Evolutionary conservation across 2,888 invertebrate genomes (phyloP).

Genomic region (Drosophila fungiperda): DNA sequence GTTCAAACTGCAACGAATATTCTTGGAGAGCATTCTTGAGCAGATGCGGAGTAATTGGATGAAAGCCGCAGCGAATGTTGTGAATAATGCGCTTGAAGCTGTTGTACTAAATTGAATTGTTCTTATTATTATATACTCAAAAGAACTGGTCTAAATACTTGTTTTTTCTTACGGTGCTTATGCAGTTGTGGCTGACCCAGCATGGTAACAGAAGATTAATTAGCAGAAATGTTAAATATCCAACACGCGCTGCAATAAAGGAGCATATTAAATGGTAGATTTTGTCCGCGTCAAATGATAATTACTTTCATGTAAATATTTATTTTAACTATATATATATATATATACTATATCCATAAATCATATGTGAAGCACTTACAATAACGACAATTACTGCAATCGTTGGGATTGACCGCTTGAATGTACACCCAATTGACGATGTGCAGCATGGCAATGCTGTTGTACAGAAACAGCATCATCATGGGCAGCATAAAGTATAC

Average conservation of each 20-base stretch:
- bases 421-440: constrained; percentile 78
- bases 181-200: constrained; percentile 72
- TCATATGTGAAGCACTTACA: constrained; percentile 31
- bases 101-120: constrained; percentile 61
- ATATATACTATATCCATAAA: background rate
- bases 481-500: constrained; percentile 70
- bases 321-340: background rate
- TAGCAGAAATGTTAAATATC: constrained; percentile 37
- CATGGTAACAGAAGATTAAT: constrained; percentile 69
- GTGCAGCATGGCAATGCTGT: constrained; percentile 64
- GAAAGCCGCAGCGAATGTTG: constrained; percentile 56
- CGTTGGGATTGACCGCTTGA: constrained; percentile 19
- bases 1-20: constrained; percentile 79
- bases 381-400: constrained; percentile 36
- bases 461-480: constrained; percentile 63
- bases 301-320: background rate
- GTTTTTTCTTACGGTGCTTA: constrained; percentile 57
- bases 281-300: background rate
- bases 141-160: background rate
- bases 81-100: constrained; percentile 67
- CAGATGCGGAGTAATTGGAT: background rate
- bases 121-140: too few relatives aligned
- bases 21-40: constrained; percentile 71
- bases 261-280: background rate
- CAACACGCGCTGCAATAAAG: constrained; percentile 57